A percentile compares a stretch with the other conserved stretches of the same genome.
These are phyloP conservation scores for Hesperophylax magnus DNA, from an alignment of 1,140 invertebrate species.

Conservation along the genomic window DNA sequence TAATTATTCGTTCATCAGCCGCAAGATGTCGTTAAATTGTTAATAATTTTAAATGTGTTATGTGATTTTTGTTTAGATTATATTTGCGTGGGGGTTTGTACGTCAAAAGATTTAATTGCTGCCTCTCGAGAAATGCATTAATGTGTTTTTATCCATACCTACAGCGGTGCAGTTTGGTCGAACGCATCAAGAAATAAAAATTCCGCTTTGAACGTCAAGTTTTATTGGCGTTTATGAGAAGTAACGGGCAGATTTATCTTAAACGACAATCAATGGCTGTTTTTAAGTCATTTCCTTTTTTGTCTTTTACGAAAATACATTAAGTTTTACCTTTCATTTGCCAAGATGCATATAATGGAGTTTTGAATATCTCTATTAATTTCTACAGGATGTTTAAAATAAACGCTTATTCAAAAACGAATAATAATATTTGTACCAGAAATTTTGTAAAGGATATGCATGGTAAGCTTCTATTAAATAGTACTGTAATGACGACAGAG, in stretches of 20 bases:
- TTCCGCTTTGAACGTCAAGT: not conserved
- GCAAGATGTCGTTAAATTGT: not conserved
- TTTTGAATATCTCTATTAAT: too few relatives aligned
- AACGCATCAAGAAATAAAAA: not conserved
- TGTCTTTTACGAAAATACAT: too few relatives aligned
- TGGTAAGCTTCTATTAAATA: too few relatives aligned
- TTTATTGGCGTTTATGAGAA: constrained; percentile 13
- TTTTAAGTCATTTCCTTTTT: not conserved
- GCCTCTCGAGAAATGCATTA: not conserved
- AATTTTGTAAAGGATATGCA: too few relatives aligned
- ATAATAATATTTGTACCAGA: too few relatives aligned
- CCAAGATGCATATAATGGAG: not conserved
- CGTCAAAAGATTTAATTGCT: constrained; percentile 1
- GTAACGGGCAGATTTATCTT: not conserved
- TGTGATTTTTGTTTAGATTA: not conserved
- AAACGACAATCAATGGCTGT: constrained; percentile 2
- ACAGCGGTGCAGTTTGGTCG: not conserved
- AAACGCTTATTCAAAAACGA: too few relatives aligned
- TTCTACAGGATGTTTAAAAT: too few relatives aligned
- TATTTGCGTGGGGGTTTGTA: constrained; percentile 6
- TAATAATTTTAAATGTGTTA: constrained; percentile 20
- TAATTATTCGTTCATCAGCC: constrained; percentile 3
- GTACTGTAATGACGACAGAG: too few relatives aligned
- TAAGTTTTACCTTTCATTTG: constrained; percentile 1
- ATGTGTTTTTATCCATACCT: not conserved